Percentiles rank a stretch among this genome's conserved stretches.
phyloP scores from a whole-genome alignment of 2,113 vertebrate species.

The Mustela nigripes region DNA sequence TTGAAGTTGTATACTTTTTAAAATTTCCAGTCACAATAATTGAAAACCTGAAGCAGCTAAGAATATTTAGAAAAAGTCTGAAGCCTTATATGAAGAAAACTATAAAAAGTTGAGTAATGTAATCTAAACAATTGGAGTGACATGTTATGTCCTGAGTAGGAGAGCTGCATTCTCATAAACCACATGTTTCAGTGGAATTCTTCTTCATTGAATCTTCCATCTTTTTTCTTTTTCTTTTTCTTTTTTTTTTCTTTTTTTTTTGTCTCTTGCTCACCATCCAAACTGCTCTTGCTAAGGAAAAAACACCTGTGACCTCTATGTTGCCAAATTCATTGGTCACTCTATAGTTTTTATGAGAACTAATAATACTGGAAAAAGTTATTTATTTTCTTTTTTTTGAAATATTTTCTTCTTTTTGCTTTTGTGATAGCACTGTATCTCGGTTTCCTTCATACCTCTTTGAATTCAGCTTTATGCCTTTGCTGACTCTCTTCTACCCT shows the following conservation, averaged over 20 bases:
- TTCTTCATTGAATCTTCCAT: background rate
- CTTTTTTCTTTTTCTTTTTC: background rate
- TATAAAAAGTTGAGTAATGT: background rate
- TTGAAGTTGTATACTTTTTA: background rate
- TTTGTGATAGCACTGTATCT: background rate
- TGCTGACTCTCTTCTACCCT: background rate
- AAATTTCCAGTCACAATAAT: background rate
- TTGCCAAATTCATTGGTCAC: background rate
- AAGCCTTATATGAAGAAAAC: background rate
- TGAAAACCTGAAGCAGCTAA: conserved; percentile 26
- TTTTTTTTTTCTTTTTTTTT: background rate
- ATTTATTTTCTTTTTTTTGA: background rate
- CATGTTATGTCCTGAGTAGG: background rate
- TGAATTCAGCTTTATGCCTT: background rate
- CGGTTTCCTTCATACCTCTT: background rate
- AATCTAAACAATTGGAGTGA: background rate
- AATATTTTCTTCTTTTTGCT: background rate
- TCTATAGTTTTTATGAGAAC: conserved; percentile 24
- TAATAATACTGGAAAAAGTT: background rate
- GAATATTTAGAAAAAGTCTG: conserved; percentile 23
- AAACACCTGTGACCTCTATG: background rate
- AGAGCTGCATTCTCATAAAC: background rate
- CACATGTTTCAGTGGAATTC: background rate
- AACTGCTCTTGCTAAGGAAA: background rate
- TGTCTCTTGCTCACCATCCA: background rate